Conservation (phyloP, 2,113 vertebrate species). For the Boulengeromyrus knoepffleri region DNA sequence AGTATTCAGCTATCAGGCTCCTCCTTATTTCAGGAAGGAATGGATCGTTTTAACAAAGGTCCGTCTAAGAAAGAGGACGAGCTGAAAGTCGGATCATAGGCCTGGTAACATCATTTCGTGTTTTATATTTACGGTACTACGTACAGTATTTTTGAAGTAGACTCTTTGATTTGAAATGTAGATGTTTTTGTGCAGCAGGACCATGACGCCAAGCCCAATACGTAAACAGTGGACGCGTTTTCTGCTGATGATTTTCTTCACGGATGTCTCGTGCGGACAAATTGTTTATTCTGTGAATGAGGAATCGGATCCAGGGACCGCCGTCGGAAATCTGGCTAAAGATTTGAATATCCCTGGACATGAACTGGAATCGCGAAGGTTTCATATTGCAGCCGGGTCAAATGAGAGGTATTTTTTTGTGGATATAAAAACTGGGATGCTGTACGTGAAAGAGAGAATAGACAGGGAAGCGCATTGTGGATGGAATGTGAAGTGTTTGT, state of each 20-base stretch:
- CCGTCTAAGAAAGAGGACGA: slow-evolving; percentile 44
- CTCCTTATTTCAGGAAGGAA: neutral
- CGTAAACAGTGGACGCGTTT: neutral
- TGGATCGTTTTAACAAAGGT: neutral
- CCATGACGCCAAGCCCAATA: neutral
- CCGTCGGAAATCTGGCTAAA: slow-evolving; percentile 50
- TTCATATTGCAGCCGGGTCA: slow-evolving; percentile 51
- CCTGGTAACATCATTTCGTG: slow-evolving; percentile 43
- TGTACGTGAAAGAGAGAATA: slow-evolving; percentile 58
- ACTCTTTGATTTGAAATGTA: neutral
- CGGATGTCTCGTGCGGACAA: slow-evolving; percentile 17
- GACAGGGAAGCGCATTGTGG: slow-evolving; percentile 63
- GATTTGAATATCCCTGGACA: slow-evolving; percentile 42
- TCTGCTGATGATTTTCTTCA: neutral
- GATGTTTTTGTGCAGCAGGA: neutral
- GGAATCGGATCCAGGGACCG: slow-evolving; percentile 48
- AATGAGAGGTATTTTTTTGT: slow-evolving; percentile 53
- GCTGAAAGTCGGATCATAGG: neutral
- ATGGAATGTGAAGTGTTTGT: slow-evolving; percentile 42
- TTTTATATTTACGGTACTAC: slow-evolving; percentile 49
- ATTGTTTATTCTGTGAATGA: slow-evolving; percentile 41
- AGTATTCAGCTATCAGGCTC: neutral
- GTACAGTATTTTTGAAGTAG: slow-evolving; percentile 21
- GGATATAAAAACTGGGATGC: slow-evolving; percentile 52
- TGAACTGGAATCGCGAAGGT: slow-evolving; percentile 43